Conservation (phyloP, 2,888 invertebrate genomes). For the Tipula vernalis region DNA sequence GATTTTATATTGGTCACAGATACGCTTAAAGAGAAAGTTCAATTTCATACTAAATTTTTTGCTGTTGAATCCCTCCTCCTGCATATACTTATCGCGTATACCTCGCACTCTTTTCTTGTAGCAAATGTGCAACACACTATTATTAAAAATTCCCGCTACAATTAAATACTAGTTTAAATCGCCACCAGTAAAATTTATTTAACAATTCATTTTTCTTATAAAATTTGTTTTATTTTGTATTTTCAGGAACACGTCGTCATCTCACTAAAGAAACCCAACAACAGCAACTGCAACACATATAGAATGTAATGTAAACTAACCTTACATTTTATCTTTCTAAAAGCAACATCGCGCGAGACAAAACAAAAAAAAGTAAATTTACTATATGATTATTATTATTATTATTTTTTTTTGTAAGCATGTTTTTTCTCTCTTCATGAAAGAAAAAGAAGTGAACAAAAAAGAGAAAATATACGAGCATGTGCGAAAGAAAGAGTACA, state of each 20-base stretch:
- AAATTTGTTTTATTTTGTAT: background rate
- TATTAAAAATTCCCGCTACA: background rate
- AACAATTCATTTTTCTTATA: background rate
- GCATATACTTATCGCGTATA: background rate
- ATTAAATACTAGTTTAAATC: background rate
- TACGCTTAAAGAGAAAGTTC: background rate
- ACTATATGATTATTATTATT: no score
- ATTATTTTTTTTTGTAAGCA: background rate
- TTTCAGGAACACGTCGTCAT: background rate
- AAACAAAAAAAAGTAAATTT: background rate
- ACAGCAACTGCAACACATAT: background rate
- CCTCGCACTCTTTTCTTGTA: background rate
- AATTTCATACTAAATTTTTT: background rate
- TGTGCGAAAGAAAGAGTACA: background rate
- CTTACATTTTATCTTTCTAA: background rate
- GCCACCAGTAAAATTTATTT: background rate
- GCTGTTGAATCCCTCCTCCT: background rate
- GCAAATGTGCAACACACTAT: background rate
- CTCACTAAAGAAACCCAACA: background rate
- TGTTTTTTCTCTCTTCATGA: background rate
- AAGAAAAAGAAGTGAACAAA: background rate
- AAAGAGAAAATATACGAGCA: background rate
- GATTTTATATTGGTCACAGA: background rate
- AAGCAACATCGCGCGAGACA: background rate
- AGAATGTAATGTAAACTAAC: background rate